Evolutionary conservation across 1,140 invertebrate genomes (phyloP).

Genomic region (Uloborus diversus): DNA sequence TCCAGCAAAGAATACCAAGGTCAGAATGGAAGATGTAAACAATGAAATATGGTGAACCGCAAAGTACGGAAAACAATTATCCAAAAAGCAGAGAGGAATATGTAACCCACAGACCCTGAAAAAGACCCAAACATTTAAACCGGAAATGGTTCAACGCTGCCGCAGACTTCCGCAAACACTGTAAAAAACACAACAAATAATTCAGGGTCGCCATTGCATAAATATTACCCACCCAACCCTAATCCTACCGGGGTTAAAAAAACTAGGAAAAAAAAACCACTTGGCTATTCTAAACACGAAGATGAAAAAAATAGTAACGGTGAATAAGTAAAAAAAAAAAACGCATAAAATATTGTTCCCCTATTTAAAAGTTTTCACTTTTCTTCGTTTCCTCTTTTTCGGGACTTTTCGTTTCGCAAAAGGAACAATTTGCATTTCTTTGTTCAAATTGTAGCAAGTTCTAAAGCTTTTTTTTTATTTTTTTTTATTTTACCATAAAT

Average conservation of each 20-base stretch:
- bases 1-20: no score
- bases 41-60: no score
- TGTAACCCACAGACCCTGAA: background rate
- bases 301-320: background rate
- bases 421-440: background rate
- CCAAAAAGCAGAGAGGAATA: background rate
- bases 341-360: no score
- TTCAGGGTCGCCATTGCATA: constrained; percentile 20
- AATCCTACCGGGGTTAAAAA: background rate
- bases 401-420: background rate
- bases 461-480: background rate
- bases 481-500: background rate
- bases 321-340: no score
- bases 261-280: background rate
- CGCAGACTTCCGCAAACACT: constrained; percentile 27
- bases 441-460: background rate
- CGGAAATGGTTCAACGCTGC: constrained; percentile 4
- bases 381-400: background rate
- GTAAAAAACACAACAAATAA: background rate
- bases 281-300: constrained; percentile 5
- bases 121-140: background rate
- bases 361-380: background rate
- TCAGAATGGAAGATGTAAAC: no score
- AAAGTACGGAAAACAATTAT: no score
- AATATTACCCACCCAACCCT: background rate